Conservation (phyloP, 2,888 invertebrate species). For the Trichopoda pennipes region DNA sequence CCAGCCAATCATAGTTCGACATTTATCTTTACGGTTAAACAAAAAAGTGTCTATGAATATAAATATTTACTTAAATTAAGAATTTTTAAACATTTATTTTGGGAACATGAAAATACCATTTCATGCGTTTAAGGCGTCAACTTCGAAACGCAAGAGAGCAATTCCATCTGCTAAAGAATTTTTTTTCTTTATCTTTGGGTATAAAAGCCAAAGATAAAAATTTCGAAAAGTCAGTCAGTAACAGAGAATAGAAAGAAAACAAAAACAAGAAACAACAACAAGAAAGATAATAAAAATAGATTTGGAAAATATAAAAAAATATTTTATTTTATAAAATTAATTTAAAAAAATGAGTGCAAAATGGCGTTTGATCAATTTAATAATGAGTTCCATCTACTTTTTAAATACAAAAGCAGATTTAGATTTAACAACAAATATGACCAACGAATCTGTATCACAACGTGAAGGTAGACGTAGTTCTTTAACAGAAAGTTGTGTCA, state of each 20-base stretch:
- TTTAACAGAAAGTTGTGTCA: constrained; percentile 65
- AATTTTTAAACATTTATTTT: constrained; percentile 12
- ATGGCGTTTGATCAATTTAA: not conserved
- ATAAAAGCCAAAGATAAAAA: constrained; percentile 60
- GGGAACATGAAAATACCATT: constrained; percentile 63
- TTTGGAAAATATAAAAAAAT: too few relatives aligned
- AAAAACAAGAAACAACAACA: not conserved
- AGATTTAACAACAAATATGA: constrained; percentile 13
- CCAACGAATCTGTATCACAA: constrained; percentile 2
- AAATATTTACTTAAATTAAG: constrained; percentile 67
- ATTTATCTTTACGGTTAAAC: constrained; percentile 6
- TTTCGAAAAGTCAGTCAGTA: constrained; percentile 40
- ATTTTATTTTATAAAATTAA: too few relatives aligned
- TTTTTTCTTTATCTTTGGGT: constrained; percentile 15
- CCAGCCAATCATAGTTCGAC: constrained; percentile 15
- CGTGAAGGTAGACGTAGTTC: constrained; percentile 46
- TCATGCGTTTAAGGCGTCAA: constrained; percentile 6
- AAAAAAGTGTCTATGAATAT: constrained; percentile 65
- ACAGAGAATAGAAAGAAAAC: constrained; percentile 33
- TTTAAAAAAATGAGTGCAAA: too few relatives aligned
- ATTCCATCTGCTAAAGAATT: not conserved
- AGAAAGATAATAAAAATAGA: constrained; percentile 2
- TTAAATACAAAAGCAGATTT: not conserved
- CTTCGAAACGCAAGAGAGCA: constrained; percentile 7
- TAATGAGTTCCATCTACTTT: not conserved